Percentiles rank a stretch among this genome's conserved stretches.
phyloP scores from a whole-genome alignment of 2,888 invertebrate genomes.

The Papilio protenor region DNA sequence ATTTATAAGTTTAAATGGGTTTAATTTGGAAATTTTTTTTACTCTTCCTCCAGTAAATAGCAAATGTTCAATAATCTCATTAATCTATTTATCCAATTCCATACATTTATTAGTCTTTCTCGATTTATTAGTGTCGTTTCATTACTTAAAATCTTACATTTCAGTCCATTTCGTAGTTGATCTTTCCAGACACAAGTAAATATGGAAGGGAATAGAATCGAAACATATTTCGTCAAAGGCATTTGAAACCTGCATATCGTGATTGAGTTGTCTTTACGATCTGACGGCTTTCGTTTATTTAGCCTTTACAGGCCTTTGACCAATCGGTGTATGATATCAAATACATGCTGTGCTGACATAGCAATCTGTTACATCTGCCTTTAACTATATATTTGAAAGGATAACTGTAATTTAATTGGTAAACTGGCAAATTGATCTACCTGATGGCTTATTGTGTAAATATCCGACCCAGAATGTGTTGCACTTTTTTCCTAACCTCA shows the following conservation, averaged over 20 bases:
- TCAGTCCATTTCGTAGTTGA: background rate
- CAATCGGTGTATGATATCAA: background rate
- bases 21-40: too few species aligned
- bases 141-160: background rate
- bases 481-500: too few species aligned
- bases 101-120: too few species aligned
- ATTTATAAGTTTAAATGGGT: background rate
- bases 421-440: background rate
- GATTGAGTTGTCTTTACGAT: slow-evolving; percentile 6
- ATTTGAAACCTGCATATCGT: background rate
- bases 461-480: background rate
- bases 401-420: background rate
- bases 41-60: too few species aligned
- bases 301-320: slow-evolving; percentile 10
- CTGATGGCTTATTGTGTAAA: too few species aligned
- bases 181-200: background rate
- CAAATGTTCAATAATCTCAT: too few species aligned
- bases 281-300: slow-evolving; percentile 2
- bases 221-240: background rate
- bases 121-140: too few species aligned
- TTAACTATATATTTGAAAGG: background rate
- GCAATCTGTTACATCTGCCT: background rate
- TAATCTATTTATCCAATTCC: too few species aligned
- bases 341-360: too few species aligned
- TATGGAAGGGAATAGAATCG: background rate